phyloP scores from a whole-genome alignment of 2,113 vertebrate species.

The Zapus hudsonius region DNA sequence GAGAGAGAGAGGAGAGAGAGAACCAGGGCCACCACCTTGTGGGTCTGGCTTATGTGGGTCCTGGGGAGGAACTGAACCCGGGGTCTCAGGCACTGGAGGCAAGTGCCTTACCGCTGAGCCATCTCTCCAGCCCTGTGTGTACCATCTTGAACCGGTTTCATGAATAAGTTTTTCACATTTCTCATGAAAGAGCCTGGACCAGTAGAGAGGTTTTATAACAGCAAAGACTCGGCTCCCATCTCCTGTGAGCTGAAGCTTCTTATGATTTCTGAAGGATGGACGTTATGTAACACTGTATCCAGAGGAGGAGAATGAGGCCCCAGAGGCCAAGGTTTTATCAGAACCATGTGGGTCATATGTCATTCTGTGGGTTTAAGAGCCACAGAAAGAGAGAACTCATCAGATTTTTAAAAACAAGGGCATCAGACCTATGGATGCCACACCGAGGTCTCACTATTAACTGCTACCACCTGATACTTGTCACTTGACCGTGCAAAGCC shows the following conservation, averaged over 20 bases:
- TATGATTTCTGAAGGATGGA: not conserved
- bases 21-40: no score
- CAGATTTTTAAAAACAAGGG: not conserved
- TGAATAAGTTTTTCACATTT: not conserved
- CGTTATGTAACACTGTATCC: not conserved
- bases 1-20: no score
- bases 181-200: not conserved
- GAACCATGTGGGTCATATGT: rapidly evolving
- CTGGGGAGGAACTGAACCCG: no score
- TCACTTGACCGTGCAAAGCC: not conserved
- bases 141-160: not conserved
- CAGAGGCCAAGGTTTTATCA: not conserved
- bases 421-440: not conserved
- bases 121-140: no score
- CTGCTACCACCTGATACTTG: not conserved
- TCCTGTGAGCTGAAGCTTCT: not conserved
- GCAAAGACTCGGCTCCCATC: not conserved
- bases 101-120: no score
- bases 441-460: not conserved
- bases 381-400: not conserved
- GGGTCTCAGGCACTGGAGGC: no score
- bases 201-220: not conserved
- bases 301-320: not conserved
- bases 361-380: not conserved
- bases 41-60: no score